These are phyloP conservation scores for Muscicapa adusta DNA, from an alignment of 2,113 vertebrate species.

Conservation along the genomic window DNA sequence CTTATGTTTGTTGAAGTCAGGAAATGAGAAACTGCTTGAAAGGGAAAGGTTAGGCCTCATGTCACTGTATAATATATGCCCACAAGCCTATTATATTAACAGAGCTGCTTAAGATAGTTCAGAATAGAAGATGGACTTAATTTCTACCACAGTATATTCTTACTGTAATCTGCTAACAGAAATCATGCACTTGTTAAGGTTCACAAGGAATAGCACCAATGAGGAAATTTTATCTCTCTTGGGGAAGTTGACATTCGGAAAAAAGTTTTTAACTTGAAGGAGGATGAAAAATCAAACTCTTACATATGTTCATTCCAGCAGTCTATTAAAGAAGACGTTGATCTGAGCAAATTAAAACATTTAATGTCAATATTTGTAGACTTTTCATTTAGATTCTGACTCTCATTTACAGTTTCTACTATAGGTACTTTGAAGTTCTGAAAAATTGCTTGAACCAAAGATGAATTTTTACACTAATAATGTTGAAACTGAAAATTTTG, in stretches of 20 bases:
- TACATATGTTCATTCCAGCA: background rate
- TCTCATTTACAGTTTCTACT: background rate
- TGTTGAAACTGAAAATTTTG: background rate
- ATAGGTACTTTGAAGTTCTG: background rate
- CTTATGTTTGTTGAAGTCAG: constrained; percentile 55
- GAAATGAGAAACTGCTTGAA: constrained; percentile 64
- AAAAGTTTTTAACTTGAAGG: background rate
- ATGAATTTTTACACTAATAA: background rate
- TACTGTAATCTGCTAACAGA: constrained; percentile 9
- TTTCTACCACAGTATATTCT: constrained; percentile 13
- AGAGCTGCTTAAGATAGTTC: constrained; percentile 27
- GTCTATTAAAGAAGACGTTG: background rate
- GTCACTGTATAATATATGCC: constrained; percentile 46
- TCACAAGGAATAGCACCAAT: background rate
- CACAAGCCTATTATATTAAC: constrained; percentile 41
- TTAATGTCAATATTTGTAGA: background rate
- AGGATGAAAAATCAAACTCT: background rate
- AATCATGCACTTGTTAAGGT: constrained; percentile 1
- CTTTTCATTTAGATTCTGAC: background rate
- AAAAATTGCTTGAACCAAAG: background rate
- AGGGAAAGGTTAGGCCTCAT: constrained; percentile 49
- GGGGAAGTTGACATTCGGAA: background rate
- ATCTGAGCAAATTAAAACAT: background rate
- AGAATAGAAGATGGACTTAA: constrained; percentile 6
- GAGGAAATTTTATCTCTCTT: background rate